Conservation (phyloP, 2,113 vertebrate genomes). For the Heptranchias perlo region DNA sequence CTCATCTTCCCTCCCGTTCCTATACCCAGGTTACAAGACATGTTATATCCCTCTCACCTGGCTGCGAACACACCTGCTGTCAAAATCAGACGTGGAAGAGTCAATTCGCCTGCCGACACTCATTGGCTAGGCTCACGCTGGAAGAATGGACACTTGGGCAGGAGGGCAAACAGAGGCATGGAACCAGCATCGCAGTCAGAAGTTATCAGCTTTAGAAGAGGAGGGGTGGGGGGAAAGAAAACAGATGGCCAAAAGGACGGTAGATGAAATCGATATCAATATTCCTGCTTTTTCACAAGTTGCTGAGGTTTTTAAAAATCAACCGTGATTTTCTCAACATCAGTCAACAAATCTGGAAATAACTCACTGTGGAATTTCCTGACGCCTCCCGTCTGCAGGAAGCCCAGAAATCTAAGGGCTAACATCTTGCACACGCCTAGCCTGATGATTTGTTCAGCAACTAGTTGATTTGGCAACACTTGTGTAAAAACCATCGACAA, state of each 20-base stretch:
- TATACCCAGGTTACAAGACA: no score
- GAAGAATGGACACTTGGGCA: no score
- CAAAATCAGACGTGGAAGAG: no score
- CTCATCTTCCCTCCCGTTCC: no score
- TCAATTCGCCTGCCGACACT: no score
- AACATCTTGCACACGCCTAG: neutral
- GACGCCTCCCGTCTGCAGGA: neutral
- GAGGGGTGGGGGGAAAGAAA: neutral
- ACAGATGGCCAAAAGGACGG: neutral
- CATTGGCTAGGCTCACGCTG: no score
- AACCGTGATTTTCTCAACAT: neutral
- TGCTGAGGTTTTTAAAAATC: neutral
- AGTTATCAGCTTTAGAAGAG: neutral
- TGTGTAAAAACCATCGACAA: no score
- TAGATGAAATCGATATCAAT: neutral
- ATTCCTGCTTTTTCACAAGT: neutral
- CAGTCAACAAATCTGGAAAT: neutral
- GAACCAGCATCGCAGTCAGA: neutral
- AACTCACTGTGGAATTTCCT: neutral
- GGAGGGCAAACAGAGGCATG: neutral
- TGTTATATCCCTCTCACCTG: no score
- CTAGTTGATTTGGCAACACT: neutral
- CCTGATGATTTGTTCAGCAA: neutral
- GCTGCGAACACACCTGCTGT: no score
- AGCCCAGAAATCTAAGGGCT: neutral